Conservation (phyloP, 2,797 vertebrate genomes). For the Hafferia zeledoni region DNA sequence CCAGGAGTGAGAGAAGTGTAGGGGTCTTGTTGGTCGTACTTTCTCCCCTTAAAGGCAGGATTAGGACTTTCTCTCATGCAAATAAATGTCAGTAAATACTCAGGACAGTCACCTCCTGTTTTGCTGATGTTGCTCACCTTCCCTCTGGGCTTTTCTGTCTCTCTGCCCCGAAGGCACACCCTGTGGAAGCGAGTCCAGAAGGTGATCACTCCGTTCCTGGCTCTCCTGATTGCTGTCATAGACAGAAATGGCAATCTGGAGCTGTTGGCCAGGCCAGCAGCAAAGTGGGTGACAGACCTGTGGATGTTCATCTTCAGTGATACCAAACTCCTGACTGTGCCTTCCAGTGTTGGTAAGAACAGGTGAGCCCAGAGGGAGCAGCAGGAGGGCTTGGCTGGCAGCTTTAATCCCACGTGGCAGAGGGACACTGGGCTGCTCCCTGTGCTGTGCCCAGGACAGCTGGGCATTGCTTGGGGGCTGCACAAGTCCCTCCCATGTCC, state of each 20-base stretch:
- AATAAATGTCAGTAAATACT: neutral
- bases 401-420: neutral
- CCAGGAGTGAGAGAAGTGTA: neutral
- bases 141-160: neutral
- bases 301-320: conserved; percentile 92
- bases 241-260: conserved; percentile 91
- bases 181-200: conserved; percentile 92
- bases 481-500: neutral
- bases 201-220: conserved; percentile 86
- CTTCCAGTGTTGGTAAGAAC: conserved; percentile 53
- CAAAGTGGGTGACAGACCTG: conserved; percentile 79
- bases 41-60: neutral
- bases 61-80: neutral
- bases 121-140: neutral
- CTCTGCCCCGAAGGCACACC: conserved; percentile 80
- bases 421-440: neutral
- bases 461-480: neutral
- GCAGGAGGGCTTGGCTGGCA: neutral
- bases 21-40: accelerated
- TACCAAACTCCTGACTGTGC: conserved; percentile 84
- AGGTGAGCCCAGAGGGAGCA: conserved; percentile 74
- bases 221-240: conserved; percentile 85
- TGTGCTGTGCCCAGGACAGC: neutral
- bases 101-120: neutral
- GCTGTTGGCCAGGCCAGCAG: conserved; percentile 78